These are phyloP conservation scores for Euplagia quadripunctaria DNA, from an alignment of 2,888 invertebrate genomes.

Conservation along the genomic window DNA sequence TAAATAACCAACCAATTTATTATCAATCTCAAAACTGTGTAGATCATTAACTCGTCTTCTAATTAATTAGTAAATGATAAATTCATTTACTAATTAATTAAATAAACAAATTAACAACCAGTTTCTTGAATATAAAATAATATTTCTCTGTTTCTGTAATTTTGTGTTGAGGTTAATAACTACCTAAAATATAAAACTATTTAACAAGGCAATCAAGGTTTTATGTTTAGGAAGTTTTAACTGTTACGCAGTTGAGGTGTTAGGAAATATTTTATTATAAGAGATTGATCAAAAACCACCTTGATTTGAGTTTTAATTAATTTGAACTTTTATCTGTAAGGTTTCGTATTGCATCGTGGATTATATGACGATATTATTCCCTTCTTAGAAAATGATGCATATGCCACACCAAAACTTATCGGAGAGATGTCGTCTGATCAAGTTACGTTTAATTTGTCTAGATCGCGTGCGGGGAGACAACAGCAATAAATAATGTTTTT, in stretches of 20 bases:
- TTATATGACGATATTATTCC: slow-evolving; percentile 56
- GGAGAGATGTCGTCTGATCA: slow-evolving; percentile 72
- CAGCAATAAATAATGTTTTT: slow-evolving; percentile 83
- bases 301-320: slow-evolving; percentile 55
- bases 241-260: slow-evolving; percentile 35
- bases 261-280: slow-evolving; percentile 29
- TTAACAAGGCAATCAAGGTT: slow-evolving; percentile 46
- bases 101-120: slow-evolving; percentile 33
- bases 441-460: slow-evolving; percentile 85
- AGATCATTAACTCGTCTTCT: slow-evolving; percentile 33
- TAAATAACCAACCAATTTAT: slow-evolving; percentile 36
- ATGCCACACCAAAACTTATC: slow-evolving; percentile 67
- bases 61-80: slow-evolving; percentile 40
- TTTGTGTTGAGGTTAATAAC: slow-evolving; percentile 33
- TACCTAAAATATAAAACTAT: slow-evolving; percentile 43
- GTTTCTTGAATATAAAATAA: slow-evolving; percentile 33
- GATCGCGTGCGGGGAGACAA: slow-evolving; percentile 80
- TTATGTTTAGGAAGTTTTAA: slow-evolving; percentile 30
- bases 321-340: slow-evolving; percentile 44
- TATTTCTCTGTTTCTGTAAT: slow-evolving; percentile 14
- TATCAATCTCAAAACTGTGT: slow-evolving; percentile 23
- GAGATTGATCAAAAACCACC: slow-evolving; percentile 34
- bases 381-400: slow-evolving; percentile 65
- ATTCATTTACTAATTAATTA: slow-evolving; percentile 21
- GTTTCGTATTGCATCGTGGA: slow-evolving; percentile 55